Percentiles rank a stretch among this genome's conserved stretches.
These are phyloP conservation scores for Fragum whitleyi DNA, from an alignment of 2,888 invertebrate genomes.

Conservation along the genomic window DNA sequence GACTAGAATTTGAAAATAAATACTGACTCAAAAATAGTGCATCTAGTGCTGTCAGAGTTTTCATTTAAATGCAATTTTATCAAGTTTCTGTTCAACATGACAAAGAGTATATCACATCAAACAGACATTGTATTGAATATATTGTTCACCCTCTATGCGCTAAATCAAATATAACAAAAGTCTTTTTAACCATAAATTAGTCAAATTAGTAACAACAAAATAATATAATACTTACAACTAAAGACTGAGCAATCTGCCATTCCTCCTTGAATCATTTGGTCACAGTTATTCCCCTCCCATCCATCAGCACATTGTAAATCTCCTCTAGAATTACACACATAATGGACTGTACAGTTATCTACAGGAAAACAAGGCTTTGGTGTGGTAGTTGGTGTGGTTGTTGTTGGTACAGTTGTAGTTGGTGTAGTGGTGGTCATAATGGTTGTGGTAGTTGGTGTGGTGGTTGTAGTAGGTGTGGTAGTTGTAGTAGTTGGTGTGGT, in stretches of 20 bases:
- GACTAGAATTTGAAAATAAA: too few species aligned
- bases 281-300: conserved; percentile 31
- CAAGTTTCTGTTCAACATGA: too few species aligned
- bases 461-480: conserved; percentile 5
- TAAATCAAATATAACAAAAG: too few species aligned
- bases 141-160: too few species aligned
- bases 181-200: too few species aligned
- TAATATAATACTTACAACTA: conserved; percentile 17
- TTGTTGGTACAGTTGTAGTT: conserved; percentile 10
- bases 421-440: neutral
- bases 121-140: too few species aligned
- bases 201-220: too few species aligned
- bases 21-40: too few species aligned
- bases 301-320: conserved; percentile 21
- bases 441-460: conserved; percentile 6
- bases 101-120: too few species aligned
- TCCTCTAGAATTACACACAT: conserved; percentile 24
- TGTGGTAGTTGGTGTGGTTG: conserved; percentile 32
- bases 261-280: conserved; percentile 18
- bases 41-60: too few species aligned
- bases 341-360: conserved; percentile 33
- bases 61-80: too few species aligned
- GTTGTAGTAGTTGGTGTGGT: conserved; percentile 6
- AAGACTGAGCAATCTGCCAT: conserved; percentile 27
- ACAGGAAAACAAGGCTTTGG: conserved; percentile 23